Evolutionary conservation across 2,888 invertebrate species (phyloP).

Genomic region (Conistra vaccinii): DNA sequence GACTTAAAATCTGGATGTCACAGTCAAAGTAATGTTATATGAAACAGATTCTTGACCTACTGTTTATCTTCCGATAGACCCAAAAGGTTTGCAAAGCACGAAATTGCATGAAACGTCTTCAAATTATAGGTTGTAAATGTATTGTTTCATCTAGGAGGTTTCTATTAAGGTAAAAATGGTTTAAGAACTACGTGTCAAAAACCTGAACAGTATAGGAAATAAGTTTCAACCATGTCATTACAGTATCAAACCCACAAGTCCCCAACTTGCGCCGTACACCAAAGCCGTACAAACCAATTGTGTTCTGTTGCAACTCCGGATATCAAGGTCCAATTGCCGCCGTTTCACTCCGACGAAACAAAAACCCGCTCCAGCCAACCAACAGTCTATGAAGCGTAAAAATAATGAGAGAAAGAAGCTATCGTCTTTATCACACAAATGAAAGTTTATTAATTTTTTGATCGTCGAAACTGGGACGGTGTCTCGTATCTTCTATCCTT

Average conservation of each 20-base stretch:
- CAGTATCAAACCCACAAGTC: constrained; percentile 52
- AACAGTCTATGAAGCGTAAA: constrained; percentile 74
- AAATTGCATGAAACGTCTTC: not conserved
- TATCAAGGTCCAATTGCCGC: constrained; percentile 89
- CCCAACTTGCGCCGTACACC: constrained; percentile 67
- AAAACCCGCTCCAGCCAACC: constrained; percentile 72
- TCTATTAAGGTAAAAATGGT: not conserved
- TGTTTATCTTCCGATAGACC: not conserved
- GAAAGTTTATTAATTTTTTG: constrained; percentile 63
- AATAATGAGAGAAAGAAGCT: constrained; percentile 70
- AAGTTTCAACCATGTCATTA: not conserved
- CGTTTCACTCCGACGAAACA: constrained; percentile 87
- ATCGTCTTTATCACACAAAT: constrained; percentile 65
- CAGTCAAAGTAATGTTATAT: not conserved
- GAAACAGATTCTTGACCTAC: constrained; percentile 8
- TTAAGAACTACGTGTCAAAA: not conserved
- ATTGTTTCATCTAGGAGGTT: not conserved
- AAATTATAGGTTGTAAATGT: not conserved
- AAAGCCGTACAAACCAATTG: constrained; percentile 65
- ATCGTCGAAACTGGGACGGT: constrained; percentile 54
- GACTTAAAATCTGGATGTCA: constrained; percentile 32
- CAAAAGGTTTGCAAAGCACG: not conserved
- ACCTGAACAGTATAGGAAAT: not conserved
- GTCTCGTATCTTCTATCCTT: constrained; percentile 60
- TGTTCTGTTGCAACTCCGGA: constrained; percentile 85